A percentile compares a stretch with the other conserved stretches of the same genome.
Conservation (phyloP, 1,140 invertebrate species). For the Drosophila nigromelanica region DNA sequence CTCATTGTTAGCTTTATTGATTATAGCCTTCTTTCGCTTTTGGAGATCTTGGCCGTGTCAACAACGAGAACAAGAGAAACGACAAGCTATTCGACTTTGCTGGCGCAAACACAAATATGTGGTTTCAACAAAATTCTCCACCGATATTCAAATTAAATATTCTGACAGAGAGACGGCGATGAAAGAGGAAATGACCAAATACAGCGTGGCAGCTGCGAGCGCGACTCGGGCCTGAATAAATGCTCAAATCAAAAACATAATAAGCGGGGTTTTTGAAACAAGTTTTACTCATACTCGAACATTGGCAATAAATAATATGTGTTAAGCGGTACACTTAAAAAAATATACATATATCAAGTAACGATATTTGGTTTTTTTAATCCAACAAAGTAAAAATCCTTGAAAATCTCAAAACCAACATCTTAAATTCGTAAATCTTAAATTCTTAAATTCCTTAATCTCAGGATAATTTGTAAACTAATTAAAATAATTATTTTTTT, state of each 20-base stretch:
- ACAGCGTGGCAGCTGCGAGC: constrained; percentile 40
- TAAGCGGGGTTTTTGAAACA: constrained; percentile 9
- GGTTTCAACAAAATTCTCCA: constrained; percentile 45
- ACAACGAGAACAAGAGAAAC: constrained; percentile 8
- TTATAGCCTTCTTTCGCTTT: constrained; percentile 51
- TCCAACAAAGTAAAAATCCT: too few species aligned
- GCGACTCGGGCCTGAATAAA: constrained; percentile 4
- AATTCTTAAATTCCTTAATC: too few species aligned
- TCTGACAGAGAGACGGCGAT: constrained; percentile 38
- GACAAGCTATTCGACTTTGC: constrained; percentile 26
- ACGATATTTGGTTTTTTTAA: too few species aligned
- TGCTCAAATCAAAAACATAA: constrained; percentile 21
- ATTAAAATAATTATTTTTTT: too few species aligned
- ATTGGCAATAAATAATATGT: constrained; percentile 1
- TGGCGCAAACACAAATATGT: constrained; percentile 51
- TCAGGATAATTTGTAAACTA: too few species aligned
- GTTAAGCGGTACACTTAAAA: too few species aligned
- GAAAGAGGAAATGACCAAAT: constrained; percentile 79
- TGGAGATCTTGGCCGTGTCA: constrained; percentile 36
- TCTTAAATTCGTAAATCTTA: too few species aligned
- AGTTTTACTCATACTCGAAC: constrained; percentile 36
- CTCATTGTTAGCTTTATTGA: constrained; percentile 52
- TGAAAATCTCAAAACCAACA: too few species aligned
- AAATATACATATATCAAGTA: too few species aligned
- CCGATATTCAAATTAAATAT: constrained; percentile 71